Base-by-base conservation (phyloP, 2,888 invertebrate species). In the Stenurella melanura region DNA sequence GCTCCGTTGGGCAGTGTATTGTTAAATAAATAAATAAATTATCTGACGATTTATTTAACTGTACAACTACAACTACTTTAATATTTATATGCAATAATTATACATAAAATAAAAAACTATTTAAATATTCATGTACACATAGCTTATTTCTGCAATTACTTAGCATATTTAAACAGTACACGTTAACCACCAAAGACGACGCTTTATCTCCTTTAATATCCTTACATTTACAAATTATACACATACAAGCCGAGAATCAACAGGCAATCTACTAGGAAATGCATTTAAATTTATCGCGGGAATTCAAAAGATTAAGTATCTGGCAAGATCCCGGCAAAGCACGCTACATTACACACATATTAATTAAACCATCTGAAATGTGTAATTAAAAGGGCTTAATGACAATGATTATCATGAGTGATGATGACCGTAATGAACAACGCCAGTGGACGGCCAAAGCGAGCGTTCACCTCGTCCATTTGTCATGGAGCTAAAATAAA, bases 401-500 rank as follows among this genome's bases (percentile, higher is more conserved):
- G 18, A 67, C 50, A 67, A 54, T 50, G 67, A 67, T 42, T 54
- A 67, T 6, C 18, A 17, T 38, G 68, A 18, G 56, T 26, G 54
- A 50, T 50, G 74, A 68, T n/a, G 66, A 17, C 73, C 63, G 38
- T 34, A 21, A 58, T 30, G 38, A 18, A 63, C 34, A 67, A 30
- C 18, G 30, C 17, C 12, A 50, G 19, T 50, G 69, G 61, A 34
- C 69, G 42, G 30, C 69, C 38, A 30, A 50, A 26, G 60, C 69
- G 74, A 69, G n/a, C 74, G 74, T 74, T 74, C 60, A 74, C 69
- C 74, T 74, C 74, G 42, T 74, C 21, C 68, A 69, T 74, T 68
- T 70, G 74, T 74, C 74, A 74, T 61, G 54, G 69, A 38, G 63
- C 67, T 74, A 74, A 74, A 74, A 74, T 74, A 74, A 74, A 69